Conservation (phyloP, 1,140 invertebrate genomes). For the Eulimnadia texana region DNA sequence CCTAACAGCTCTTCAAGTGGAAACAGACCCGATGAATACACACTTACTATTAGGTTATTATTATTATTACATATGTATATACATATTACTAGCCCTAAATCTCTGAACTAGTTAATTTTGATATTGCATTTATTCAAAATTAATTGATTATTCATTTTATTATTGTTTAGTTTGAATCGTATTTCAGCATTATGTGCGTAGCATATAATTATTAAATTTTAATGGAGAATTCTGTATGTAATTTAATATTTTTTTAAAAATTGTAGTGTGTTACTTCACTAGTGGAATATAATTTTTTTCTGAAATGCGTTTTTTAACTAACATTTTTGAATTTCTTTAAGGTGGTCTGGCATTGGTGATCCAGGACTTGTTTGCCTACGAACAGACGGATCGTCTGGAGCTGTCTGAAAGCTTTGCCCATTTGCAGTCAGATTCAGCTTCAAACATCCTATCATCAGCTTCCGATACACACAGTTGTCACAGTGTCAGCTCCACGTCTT, state of each 20-base stretch:
- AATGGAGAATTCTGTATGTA: too few species aligned
- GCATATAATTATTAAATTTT: too few species aligned
- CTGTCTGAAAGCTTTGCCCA: background rate
- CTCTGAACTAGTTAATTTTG: slow-evolving; percentile 7
- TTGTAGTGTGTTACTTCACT: too few species aligned
- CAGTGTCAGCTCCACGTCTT: slow-evolving; percentile 8
- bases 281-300: too few species aligned
- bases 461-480: slow-evolving; percentile 15
- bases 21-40: slow-evolving; percentile 71
- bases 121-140: background rate
- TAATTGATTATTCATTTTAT: slow-evolving; percentile 5
- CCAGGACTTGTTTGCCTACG: slow-evolving; percentile 62
- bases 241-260: too few species aligned
- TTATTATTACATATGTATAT: slow-evolving; percentile 15
- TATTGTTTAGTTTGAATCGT: too few species aligned
- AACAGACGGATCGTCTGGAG: slow-evolving; percentile 43
- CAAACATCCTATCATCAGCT: slow-evolving; percentile 51
- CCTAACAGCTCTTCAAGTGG: slow-evolving; percentile 69
- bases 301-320: too few species aligned
- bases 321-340: slow-evolving; percentile 21
- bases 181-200: too few species aligned
- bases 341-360: slow-evolving; percentile 58
- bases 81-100: slow-evolving; percentile 7
- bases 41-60: slow-evolving; percentile 67
- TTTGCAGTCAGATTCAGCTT: slow-evolving; percentile 35